Evolutionary conservation across 2,797 vertebrate species (phyloP), one percentile per base, ranked within the genome.

Genomic region (Artibeus jamaicensis): DNA sequence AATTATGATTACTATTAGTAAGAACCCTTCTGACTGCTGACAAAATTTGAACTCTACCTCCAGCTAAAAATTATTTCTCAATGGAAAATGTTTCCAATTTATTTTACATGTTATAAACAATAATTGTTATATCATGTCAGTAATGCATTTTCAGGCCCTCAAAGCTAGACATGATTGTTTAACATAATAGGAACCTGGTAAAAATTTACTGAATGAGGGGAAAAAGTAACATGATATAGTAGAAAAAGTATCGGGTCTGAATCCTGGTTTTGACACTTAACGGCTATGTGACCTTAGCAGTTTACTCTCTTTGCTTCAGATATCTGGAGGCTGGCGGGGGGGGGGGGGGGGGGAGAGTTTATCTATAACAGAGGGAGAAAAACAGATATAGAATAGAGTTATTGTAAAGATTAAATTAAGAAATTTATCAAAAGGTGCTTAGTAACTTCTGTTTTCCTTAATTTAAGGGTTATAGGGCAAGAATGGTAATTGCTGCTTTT

Each of bases 11-110:
- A 95, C 39, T n/a, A 91, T 65, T 90, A 87, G n/a, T 65, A 92
- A 94, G 37, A 77, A 8, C 29, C 5, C 19, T 93, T 73, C 9
- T 57, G 32, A 89, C 26, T 48, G 48, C 53, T 89, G 26, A 78
- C 65, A 97, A 96, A 57, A 92, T 44, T 62, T 94, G 32, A 92
- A 86, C 94, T 92, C 42, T 91, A 91, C 24, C 53, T 89, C 71
- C 3, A 86, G 26, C 9, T 82, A 94, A 85, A 89, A 77, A 68
- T 70, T 22, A 85, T 65, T 91, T 95, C 86, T 81, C 50, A 95
- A 48, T 46, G 9, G 9, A 87, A 92, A 89, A 48, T n/a, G 50
- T 26, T 87, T 73, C 92, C 48, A 57, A 84, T 81, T 89, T 71
- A 19, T 71, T 94, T 91, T 74, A 95, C 5, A 88, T 59, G 15